Evolutionary conservation across 2,113 vertebrate genomes (phyloP).

Genomic region (Cranoglanis bouderius): DNA sequence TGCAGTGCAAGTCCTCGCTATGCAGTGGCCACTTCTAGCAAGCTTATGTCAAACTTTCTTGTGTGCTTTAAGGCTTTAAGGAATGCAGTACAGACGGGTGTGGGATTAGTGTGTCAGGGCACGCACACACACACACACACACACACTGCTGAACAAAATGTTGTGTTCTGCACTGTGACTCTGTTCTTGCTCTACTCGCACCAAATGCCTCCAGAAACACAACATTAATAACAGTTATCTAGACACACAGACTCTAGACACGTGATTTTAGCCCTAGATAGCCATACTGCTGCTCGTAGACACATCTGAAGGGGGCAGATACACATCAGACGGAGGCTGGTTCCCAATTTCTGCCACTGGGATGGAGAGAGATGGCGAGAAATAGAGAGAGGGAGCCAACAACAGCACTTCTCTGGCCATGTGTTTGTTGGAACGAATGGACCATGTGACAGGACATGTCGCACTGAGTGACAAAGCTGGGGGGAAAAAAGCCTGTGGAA

Average conservation of each 20-base stretch:
- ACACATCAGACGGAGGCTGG: conserved; percentile 33
- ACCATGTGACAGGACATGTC: conserved; percentile 58
- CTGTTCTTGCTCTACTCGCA: not conserved
- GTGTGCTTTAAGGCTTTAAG: not conserved
- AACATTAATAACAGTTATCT: conserved; percentile 50
- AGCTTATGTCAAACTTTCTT: not conserved
- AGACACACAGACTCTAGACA: conserved; percentile 18
- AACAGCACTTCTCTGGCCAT: conserved; percentile 33
- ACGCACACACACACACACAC: not conserved
- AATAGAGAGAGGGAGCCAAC: not conserved
- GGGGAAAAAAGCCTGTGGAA: conserved; percentile 34
- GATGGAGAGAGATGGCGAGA: conserved; percentile 27
- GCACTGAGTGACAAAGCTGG: conserved; percentile 54
- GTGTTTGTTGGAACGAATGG: conserved; percentile 54
- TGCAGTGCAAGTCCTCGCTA: not conserved
- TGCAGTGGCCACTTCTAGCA: too few relatives aligned
- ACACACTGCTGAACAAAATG: not conserved
- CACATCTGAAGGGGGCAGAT: conserved; percentile 27
- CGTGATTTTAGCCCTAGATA: conserved; percentile 38
- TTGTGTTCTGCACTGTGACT: not conserved
- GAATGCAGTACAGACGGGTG: not conserved
- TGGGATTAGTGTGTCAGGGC: not conserved
- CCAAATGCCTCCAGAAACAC: conserved; percentile 23
- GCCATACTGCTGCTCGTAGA: conserved; percentile 9
- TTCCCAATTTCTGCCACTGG: conserved; percentile 34